These are phyloP conservation scores for Palythoa grandis DNA, from an alignment of 92 coral and sea anemone genomes.

Conservation along the genomic window DNA sequence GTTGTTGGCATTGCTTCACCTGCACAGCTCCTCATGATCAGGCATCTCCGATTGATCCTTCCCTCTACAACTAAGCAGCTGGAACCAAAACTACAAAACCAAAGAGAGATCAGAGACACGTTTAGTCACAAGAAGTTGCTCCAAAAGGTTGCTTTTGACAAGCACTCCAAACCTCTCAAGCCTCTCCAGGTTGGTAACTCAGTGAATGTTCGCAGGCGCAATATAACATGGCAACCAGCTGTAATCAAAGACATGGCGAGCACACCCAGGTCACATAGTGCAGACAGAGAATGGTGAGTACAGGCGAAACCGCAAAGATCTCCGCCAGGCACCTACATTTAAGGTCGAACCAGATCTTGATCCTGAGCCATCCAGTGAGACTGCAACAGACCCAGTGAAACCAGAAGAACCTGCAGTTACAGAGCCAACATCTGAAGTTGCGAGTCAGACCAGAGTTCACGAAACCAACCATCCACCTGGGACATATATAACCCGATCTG, in stretches of 20 bases:
- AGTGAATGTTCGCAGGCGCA: not conserved
- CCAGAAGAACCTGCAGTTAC: no score
- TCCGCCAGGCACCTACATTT: not conserved
- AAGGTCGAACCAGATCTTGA: no score
- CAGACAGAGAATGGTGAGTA: not conserved
- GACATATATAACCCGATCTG: no score
- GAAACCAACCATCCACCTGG: no score
- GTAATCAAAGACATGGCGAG: not conserved
- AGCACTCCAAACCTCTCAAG: not conserved
- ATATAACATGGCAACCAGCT: conserved; percentile 5
- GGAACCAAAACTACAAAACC: not conserved
- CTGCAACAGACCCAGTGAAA: no score
- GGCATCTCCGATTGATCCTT: no score
- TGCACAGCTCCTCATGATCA: not conserved
- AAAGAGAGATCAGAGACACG: not conserved
- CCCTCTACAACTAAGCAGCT: not conserved
- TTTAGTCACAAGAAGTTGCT: not conserved
- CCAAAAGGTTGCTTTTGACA: not conserved
- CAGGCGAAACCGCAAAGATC: not conserved
- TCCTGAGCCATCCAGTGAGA: no score
- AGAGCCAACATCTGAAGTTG: no score
- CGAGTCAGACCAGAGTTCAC: no score
- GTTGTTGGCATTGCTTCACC: not conserved
- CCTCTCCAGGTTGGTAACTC: not conserved
- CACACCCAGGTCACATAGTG: not conserved